phyloP scores from a whole-genome alignment of 2,113 vertebrate genomes.

The Ammodytes marinus region DNA sequence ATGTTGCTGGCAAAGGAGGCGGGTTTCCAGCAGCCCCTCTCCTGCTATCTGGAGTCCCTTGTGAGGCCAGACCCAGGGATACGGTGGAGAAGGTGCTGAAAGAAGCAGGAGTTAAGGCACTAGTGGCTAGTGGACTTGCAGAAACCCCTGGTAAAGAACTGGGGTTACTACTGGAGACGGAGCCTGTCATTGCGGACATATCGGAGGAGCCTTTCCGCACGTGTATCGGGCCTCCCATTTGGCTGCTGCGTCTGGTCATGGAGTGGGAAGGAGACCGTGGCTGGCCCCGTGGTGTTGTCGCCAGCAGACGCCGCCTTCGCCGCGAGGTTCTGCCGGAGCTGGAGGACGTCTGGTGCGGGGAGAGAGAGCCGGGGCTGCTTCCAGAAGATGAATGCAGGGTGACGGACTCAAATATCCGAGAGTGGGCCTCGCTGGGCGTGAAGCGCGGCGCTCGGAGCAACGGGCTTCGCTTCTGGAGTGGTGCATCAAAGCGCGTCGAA shows the following conservation, averaged over 20 bases:
- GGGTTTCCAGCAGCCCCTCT: constrained; percentile 86
- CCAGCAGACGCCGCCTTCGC: constrained; percentile 86
- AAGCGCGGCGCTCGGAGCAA: constrained; percentile 94
- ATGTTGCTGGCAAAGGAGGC: constrained; percentile 81
- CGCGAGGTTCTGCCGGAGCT: constrained; percentile 81
- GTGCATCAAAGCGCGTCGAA: constrained; percentile 89
- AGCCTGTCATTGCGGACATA: constrained; percentile 72
- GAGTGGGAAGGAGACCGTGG: constrained; percentile 95
- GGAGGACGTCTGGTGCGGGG: constrained; percentile 86
- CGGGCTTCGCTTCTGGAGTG: constrained; percentile 92
- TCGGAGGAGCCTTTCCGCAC: constrained; percentile 83
- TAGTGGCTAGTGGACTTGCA: constrained; percentile 91
- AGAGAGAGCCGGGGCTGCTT: constrained; percentile 84
- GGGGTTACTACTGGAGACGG: constrained; percentile 80
- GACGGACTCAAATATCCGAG: constrained; percentile 96
- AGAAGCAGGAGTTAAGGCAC: constrained; percentile 95
- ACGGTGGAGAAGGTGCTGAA: constrained; percentile 82
- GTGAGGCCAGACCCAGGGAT: constrained; percentile 71
- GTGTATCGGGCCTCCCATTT: constrained; percentile 83
- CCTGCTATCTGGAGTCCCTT: constrained; percentile 79
- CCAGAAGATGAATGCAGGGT: constrained; percentile 88
- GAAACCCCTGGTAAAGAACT: constrained; percentile 91
- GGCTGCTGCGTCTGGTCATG: constrained; percentile 96
- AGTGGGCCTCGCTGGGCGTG: constrained; percentile 97
- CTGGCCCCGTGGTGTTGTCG: constrained; percentile 88